Base-by-base conservation (phyloP, 1,140 invertebrate species). In the Magallana gigas region DNA sequence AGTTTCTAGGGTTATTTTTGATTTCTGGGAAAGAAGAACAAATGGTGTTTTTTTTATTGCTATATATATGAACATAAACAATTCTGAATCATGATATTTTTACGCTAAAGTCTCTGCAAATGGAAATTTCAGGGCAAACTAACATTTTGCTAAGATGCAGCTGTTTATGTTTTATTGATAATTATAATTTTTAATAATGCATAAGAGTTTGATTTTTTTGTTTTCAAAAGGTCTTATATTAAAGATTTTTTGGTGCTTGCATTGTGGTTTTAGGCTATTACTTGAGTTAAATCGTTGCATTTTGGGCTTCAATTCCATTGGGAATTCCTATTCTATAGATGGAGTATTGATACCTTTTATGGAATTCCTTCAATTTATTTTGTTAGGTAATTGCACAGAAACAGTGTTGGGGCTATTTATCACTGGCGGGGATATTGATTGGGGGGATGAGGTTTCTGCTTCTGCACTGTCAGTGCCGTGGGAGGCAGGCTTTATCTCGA, bases 341-440 rank as follows among this genome's bases (percentile, higher is more conserved):
- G 23, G 68, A 76, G 68, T 76, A 76, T 76, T 76, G 68, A 76
- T 76, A 76, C 68, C 68, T 76, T 76, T 76, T 29, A 29, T 76
- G 68, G 68, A 76, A 76, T 76, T 76, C 23, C 68, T 76, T 76
- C 68, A 76, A 76, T 76, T 76, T 76, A 76, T 76, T 76, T 76
- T 76, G 68, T 76, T 76, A 29, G 68, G 68, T 76, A 76, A 76
- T 76, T 76, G 68, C 68, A 76, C 68, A 76, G 18, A 76, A 76
- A 29, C 68, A 12, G 18, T 76, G 68, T 76, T 76, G 18, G 18
- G 36, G 68, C 68, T 76, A 76, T 76, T 76, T 76, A 76, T 76
- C 68, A 76, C 68, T 29, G 68, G 23, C 68, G 14, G 23, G 18
- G 8, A 12, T 76, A 76, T 76, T 76, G 68, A 76, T 76, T 76